Percentiles rank a stretch among this genome's conserved stretches.
Conservation (phyloP, 2,888 invertebrate species). For the Argyresthia albistria region DNA sequence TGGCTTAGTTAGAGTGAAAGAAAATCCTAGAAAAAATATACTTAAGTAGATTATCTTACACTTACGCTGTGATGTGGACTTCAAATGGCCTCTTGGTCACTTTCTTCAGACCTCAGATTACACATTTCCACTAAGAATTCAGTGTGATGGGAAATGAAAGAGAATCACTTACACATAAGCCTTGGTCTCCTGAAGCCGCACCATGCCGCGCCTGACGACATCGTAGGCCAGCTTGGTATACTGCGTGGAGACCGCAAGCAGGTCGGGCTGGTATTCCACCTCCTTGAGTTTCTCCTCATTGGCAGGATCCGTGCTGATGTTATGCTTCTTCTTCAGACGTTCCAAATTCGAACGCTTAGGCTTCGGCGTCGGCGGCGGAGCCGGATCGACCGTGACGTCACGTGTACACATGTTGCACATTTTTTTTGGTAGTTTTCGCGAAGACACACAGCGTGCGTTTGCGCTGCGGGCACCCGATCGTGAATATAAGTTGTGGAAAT, state of each 20-base stretch:
- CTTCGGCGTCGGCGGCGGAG: conserved; percentile 21
- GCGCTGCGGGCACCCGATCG: conserved; percentile 21
- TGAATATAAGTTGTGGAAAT: conserved; percentile 48
- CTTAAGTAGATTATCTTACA: too few species aligned
- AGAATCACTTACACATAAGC: conserved; percentile 58
- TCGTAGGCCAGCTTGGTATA: conserved; percentile 53
- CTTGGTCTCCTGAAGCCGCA: conserved; percentile 51
- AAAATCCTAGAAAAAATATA: too few species aligned
- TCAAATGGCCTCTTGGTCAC: too few species aligned
- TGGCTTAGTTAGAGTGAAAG: too few species aligned
- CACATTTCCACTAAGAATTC: too few species aligned
- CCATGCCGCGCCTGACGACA: conserved; percentile 37
- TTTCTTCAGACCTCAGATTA: too few species aligned
- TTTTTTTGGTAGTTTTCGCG: conserved; percentile 9
- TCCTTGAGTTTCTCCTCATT: conserved; percentile 42
- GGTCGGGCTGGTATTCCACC: conserved; percentile 57
- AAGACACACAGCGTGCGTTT: conserved; percentile 21
- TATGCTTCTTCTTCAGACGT: conserved; percentile 58
- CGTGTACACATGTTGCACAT: conserved; percentile 65
- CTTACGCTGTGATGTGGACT: too few species aligned
- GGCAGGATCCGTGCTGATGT: conserved; percentile 46
- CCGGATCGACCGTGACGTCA: conserved; percentile 29
- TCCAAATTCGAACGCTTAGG: conserved; percentile 31
- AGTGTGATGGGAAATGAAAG: too few species aligned
- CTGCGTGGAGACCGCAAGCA: conserved; percentile 61